Evolutionary conservation across 2,888 invertebrate species (phyloP).

Genomic region (Drosophila longiperda): DNA sequence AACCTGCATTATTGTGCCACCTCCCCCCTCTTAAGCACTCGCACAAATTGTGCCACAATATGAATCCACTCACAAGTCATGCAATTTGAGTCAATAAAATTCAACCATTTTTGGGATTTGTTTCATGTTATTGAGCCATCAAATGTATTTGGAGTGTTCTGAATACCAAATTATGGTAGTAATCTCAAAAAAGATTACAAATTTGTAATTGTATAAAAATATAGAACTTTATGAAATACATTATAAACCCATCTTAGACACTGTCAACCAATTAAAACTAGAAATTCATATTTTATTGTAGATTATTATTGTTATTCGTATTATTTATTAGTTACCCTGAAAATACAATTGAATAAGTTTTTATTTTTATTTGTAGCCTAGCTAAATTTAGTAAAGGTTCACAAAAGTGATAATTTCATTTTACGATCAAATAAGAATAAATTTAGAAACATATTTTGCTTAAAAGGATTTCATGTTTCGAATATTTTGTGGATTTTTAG

Average conservation of each 20-base stretch:
- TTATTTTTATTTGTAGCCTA: slow-evolving; percentile 46
- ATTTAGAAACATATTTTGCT: background rate
- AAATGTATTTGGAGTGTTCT: background rate
- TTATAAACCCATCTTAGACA: background rate
- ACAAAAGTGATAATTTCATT: background rate
- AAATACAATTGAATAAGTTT: slow-evolving; percentile 15
- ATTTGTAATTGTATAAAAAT: background rate
- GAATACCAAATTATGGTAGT: background rate
- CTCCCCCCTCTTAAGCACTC: slow-evolving; percentile 9
- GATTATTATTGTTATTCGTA: slow-evolving; percentile 32
- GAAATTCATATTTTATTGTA: slow-evolving; percentile 2
- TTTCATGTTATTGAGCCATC: slow-evolving; percentile 3
- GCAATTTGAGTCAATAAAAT: slow-evolving; percentile 23
- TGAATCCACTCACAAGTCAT: slow-evolving; percentile 17
- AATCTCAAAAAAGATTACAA: background rate
- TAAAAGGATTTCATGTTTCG: background rate
- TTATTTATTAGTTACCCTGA: slow-evolving; percentile 9
- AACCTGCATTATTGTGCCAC: slow-evolving; percentile 9
- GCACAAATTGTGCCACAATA: slow-evolving; percentile 21
- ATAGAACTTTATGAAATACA: background rate
- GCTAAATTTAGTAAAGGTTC: slow-evolving; percentile 26
- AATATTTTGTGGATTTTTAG: background rate
- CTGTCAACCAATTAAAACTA: background rate
- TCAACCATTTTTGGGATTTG: background rate
- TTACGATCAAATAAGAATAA: background rate